Base-by-base conservation (phyloP, 1,140 invertebrate species). In the Cecropterus lyciades region DNA sequence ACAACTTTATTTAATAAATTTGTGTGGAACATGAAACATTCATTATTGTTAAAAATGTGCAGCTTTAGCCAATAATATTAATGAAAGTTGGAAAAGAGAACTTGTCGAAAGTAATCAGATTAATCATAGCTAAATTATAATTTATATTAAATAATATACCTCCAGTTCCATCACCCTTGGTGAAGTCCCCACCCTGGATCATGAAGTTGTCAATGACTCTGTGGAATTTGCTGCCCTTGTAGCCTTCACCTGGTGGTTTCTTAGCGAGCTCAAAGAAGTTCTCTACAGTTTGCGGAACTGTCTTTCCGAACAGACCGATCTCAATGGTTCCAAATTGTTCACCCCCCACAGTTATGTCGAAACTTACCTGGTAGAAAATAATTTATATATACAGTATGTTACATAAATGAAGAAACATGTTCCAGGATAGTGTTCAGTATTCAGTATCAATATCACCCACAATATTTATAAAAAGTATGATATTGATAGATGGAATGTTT, bases 171-270 rank as follows among this genome's bases (percentile, higher is more conserved):
- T 98, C 97, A 56, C 97, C 97, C 86, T 96, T 97, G 5, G 97
- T 98, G 81, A 98, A 98, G 85, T 98, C 98, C 63, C 98, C 97
- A 77, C 97, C 97, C 93, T 99, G 98, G 73, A 98, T 98, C 98
- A 99, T 99, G 79, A 99, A 99, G 77, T 98, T 97, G 75, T 96
- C 96, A 87, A 99, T 99, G 14, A 99, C 96, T 76, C 98, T 93
- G 85, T 99, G 98, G 93, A 99, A 98, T 91, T 96, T 96, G 90
- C 96, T 97, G 52, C 97, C 97, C 82, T 97, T 97, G 92, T 96
- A 98, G 8, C 97, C 97, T 89, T 98, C 95, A 14, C 96, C 97
- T 68, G 92, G 80, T 0, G 95, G 94, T 84, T 96, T 97, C 75
- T 95, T 93, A 10, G 97, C 95, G 42, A 99, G 91, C 90, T 98